Percentiles rank a stretch among this genome's conserved stretches.
Conservation (phyloP, 1,140 invertebrate species). For the Phocides pigmalion region DNA sequence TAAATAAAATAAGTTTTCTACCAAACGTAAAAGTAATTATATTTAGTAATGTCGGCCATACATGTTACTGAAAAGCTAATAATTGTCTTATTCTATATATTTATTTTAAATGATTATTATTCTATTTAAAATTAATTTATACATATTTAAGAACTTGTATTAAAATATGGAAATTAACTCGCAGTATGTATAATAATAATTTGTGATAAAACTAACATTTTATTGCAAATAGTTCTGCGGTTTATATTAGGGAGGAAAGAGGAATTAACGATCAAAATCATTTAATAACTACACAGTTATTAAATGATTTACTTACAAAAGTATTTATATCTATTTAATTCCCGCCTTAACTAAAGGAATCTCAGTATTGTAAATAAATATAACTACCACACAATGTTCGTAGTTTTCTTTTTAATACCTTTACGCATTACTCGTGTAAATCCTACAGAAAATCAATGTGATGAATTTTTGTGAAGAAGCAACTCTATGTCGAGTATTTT, state of each 20-base stretch:
- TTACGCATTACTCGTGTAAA: no score
- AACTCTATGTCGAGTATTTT: no score
- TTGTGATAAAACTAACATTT: conserved; percentile 18
- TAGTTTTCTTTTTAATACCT: no score
- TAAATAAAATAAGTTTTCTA: not conserved
- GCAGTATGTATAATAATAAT: conserved; percentile 1
- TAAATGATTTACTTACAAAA: no score
- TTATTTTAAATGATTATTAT: not conserved
- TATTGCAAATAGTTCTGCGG: not conserved
- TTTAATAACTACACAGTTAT: no score
- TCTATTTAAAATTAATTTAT: not conserved
- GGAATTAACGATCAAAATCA: no score
- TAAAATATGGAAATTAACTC: not conserved
- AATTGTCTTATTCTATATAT: no score
- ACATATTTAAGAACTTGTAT: not conserved
- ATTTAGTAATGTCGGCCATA: conserved; percentile 7
- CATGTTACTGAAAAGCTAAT: not conserved
- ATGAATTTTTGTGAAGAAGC: no score
- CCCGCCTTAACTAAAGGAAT: not conserved
- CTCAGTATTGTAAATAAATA: no score
- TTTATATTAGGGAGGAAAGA: not conserved
- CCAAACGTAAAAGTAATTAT: conserved; percentile 1
- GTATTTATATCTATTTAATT: not conserved
- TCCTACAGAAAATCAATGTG: no score
- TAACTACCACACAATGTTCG: no score